Base-by-base conservation (phyloP, 1,140 invertebrate species). In the Drosophila pseudoananassae region DNA sequence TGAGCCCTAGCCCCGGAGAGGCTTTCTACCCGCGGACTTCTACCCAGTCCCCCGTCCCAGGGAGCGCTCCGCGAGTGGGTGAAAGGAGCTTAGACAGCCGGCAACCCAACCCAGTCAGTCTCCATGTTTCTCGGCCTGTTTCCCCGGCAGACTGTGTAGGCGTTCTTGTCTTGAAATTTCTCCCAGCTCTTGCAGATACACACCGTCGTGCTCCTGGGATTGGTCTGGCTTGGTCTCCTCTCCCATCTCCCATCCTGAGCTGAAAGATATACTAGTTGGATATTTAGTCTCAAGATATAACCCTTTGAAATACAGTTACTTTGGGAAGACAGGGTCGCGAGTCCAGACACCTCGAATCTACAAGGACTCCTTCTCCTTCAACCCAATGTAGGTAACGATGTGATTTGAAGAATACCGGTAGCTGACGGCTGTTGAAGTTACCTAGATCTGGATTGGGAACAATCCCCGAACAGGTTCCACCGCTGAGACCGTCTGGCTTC, bases 141-240 rank as follows among this genome's bases (percentile, higher is more conserved):
- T 46, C 17, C 9, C 40, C 27, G 60, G 17, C 65, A 46, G 51
- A 15, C 63, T 31, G 20, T 43, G 65, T 64, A 33, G 52, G 58
- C 50, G 54, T 58, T 70, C 52, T 38, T 33, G 9, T 36, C 12
- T 58, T 20, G 71, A 46, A 60, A 72, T 81, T 80, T 81, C 78
- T 64, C 59, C 53, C 27, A 17, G 29, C 7, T 25, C 25, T 46
- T 10, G 57, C n/a, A 59, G 14, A 71, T 14, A 63, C 27, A 66
- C 50, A 45, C 15, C 2, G 7, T 2, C 8, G 56, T 60, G 71
- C 52, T 55, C 57, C 51, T 20, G 20, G 20, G 20, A 20, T 51
- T 47, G 60, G 31, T 55, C 47, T 36, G 33, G 36, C 43, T 60
- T 33, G 51, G 23, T 46, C 12, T 17, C 29, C 49, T 43, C 14